Evolutionary conservation across 2,797 vertebrate species (phyloP), one percentile per base, ranked within the genome.

Genomic region (Acanthurus lineatus): DNA sequence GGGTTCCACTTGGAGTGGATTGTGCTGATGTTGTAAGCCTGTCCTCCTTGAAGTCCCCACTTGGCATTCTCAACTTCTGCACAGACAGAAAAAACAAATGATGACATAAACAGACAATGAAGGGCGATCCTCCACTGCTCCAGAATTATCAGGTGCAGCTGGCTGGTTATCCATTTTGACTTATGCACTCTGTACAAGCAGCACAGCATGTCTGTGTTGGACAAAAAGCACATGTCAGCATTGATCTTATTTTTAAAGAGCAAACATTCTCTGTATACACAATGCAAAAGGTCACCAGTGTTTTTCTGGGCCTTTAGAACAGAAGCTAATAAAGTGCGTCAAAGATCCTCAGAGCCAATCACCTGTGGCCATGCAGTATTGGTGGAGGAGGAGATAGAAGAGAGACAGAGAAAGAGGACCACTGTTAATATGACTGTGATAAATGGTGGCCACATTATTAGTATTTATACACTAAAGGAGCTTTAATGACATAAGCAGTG

Each of bases 1-100:
- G 95, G 63, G 95, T 96, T 75, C 80, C 91, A 32, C 81, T 84
- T 35, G 96, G 95, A 53, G 95, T 96, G 63, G 95, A 93, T 90
- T 95, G 94, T 91, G 91, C 85, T 76, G 96, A 96, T 86, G 95
- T 87, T 76, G 90, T 86, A 89, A 93, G 93, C 90, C 92, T 94
- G 80, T 96, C 95, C 89, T 96, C 96, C 86, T 94, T 95, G 74
- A 89, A 86, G 88, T 96, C 95, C 89, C 89, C 91, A 20, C 84
- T 93, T 87, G 94, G 93, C 93, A 96, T 93, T 77, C 90, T 95
- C 95, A 96, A 88, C 94, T 96, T 96, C 95, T 96, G 78, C 59
- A 86, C 20, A 76, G 51, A 81, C 60, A 49, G 40, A 40, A 32
- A 51, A 48, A 32, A 38, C 15, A 62, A 59, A 9, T 16, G 47